These are phyloP conservation scores for Eumaeus atala DNA, from an alignment of 1,140 invertebrate genomes.

Conservation along the genomic window DNA sequence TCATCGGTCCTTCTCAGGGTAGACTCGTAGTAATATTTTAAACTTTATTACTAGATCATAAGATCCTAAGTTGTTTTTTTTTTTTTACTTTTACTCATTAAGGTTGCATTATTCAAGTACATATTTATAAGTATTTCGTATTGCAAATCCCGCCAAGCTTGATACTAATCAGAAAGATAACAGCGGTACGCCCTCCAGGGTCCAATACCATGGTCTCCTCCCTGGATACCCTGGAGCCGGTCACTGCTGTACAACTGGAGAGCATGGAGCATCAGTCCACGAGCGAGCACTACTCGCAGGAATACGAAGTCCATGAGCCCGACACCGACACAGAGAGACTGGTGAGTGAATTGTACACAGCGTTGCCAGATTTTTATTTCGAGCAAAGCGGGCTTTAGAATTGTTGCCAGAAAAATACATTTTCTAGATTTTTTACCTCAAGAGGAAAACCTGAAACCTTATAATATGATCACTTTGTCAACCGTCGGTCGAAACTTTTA, in stretches of 20 bases:
- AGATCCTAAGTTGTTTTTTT: too few species aligned
- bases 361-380: too few species aligned
- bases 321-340: slow-evolving; percentile 65
- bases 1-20: too few species aligned
- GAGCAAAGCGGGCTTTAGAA: too few species aligned
- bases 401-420: too few species aligned
- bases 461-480: too few species aligned
- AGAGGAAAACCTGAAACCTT: too few species aligned
- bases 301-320: slow-evolving; percentile 66
- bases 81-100: background rate
- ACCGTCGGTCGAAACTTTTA: too few species aligned
- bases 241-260: slow-evolving; percentile 67
- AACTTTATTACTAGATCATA: too few species aligned
- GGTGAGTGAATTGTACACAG: slow-evolving; percentile 31
- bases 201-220: slow-evolving; percentile 84
- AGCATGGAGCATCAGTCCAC: slow-evolving; percentile 65
- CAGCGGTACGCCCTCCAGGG: slow-evolving; percentile 73
- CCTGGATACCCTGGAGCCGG: slow-evolving; percentile 78
- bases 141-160: slow-evolving; percentile 58
- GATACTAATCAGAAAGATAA: slow-evolving; percentile 70
- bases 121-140: slow-evolving; percentile 21
- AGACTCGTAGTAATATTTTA: too few species aligned
- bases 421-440: too few species aligned
- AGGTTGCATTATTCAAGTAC: background rate
- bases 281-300: slow-evolving; percentile 64